phyloP scores from a whole-genome alignment of 1,140 invertebrate species.

The Habropoda laboriosa region DNA sequence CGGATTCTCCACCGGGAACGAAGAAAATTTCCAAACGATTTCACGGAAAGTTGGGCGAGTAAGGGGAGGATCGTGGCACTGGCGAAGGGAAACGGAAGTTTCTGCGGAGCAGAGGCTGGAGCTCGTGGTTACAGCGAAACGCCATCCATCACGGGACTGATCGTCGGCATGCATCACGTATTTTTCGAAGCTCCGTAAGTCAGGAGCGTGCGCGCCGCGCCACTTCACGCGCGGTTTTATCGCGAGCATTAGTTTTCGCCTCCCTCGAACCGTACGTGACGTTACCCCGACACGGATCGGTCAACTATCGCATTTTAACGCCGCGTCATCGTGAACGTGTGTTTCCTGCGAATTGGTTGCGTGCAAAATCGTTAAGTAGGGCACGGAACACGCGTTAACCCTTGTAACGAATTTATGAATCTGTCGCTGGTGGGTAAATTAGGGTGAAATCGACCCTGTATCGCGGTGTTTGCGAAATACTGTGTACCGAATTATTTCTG shows the following conservation, averaged over 20 bases:
- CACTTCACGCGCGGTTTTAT: slow-evolving; percentile 57
- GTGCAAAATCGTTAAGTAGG: too few relatives aligned
- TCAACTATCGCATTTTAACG: too few relatives aligned
- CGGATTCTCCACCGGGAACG: not conserved
- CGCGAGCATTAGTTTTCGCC: slow-evolving; percentile 21
- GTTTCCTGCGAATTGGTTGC: too few relatives aligned
- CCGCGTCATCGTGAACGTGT: too few relatives aligned
- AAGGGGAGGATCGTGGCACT: not conserved
- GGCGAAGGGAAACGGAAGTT: slow-evolving; percentile 31
- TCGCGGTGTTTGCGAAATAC: too few relatives aligned
- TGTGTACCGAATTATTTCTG: too few relatives aligned
- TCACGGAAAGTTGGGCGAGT: not conserved
- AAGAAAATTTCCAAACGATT: not conserved
- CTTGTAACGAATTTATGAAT: too few relatives aligned
- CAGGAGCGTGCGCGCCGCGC: slow-evolving; percentile 27
- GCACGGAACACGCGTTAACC: too few relatives aligned
- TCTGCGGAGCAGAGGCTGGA: slow-evolving; percentile 23
- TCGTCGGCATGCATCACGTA: slow-evolving; percentile 61
- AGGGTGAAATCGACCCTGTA: too few relatives aligned
- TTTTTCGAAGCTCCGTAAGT: slow-evolving; percentile 55
- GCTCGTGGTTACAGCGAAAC: slow-evolving; percentile 29
- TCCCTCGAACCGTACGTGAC: not conserved
- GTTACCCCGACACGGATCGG: not conserved
- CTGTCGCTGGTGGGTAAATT: too few relatives aligned
- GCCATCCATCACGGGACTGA: slow-evolving; percentile 58